These are phyloP conservation scores for Eilema caniola DNA, from an alignment of 2,888 invertebrate genomes.

Conservation along the genomic window DNA sequence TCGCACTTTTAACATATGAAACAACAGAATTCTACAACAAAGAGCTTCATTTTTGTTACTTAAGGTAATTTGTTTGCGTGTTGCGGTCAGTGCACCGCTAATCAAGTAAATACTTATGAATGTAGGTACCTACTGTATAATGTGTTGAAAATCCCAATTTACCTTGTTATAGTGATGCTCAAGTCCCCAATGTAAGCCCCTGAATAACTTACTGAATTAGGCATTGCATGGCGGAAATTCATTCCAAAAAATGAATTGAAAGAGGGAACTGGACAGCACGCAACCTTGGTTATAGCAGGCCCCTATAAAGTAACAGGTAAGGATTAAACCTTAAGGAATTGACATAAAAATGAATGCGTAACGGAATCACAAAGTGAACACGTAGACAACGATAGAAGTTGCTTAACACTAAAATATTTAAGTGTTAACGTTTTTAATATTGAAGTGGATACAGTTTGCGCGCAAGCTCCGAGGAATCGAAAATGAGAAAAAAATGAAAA, in stretches of 20 bases:
- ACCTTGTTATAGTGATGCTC: neutral
- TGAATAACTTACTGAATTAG: neutral
- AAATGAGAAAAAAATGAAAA: too few species aligned
- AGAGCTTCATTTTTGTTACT: constrained; percentile 3
- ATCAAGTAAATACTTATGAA: neutral
- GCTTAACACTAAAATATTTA: too few species aligned
- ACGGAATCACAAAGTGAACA: too few species aligned
- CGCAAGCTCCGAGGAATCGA: too few species aligned
- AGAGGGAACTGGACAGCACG: neutral
- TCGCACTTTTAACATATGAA: neutral
- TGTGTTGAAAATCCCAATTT: neutral
- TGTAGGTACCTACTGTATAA: neutral
- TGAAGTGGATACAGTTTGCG: too few species aligned
- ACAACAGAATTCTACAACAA: neutral
- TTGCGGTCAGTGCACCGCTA: constrained; percentile 4
- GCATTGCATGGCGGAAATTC: neutral
- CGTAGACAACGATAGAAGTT: too few species aligned
- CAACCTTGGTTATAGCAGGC: neutral
- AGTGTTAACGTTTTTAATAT: too few species aligned
- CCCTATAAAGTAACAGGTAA: neutral
- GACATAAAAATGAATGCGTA: too few species aligned
- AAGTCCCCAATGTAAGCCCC: neutral
- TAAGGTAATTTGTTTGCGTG: constrained; percentile 10
- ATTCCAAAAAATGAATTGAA: too few species aligned
- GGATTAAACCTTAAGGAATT: too few species aligned